These are phyloP conservation scores for Gonioctena quinquepunctata DNA, from an alignment of 1,140 invertebrate genomes.

Conservation along the genomic window DNA sequence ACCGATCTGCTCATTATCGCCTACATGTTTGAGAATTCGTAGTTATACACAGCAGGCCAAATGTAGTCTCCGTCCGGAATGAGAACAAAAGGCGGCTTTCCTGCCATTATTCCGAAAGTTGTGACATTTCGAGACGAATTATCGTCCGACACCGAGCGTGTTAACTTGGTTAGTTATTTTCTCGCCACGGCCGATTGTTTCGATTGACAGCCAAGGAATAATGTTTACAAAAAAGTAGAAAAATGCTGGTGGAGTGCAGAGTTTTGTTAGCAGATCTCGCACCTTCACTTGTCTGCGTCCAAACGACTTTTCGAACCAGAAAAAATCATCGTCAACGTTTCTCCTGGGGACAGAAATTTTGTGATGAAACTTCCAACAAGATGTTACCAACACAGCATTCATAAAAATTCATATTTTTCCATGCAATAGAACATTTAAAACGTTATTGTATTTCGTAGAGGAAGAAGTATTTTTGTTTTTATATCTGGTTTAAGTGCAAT, in stretches of 20 bases:
- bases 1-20: too few species aligned
- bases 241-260: neutral
- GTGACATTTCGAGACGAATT: slow-evolving; percentile 43
- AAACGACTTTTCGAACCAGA: neutral
- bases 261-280: neutral
- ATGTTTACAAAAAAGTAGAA: slow-evolving; percentile 4
- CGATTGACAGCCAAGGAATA: slow-evolving; percentile 32
- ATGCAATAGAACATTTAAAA: too few species aligned
- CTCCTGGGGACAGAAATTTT: too few species aligned
- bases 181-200: slow-evolving; percentile 38
- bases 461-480: too few species aligned
- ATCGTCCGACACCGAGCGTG: slow-evolving; percentile 38
- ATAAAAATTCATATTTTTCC: too few species aligned
- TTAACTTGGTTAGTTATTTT: slow-evolving; percentile 45
- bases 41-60: too few species aligned
- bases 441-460: too few species aligned
- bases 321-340: too few species aligned
- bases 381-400: too few species aligned
- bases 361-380: too few species aligned
- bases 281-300: neutral
- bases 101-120: slow-evolving; percentile 37
- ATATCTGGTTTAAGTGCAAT: too few species aligned
- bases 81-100: slow-evolving; percentile 2
- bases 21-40: too few species aligned
- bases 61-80: neutral